Evolutionary conservation across 1,140 invertebrate genomes (phyloP).

Genomic region (Leptestheria dahalacensis): DNA sequence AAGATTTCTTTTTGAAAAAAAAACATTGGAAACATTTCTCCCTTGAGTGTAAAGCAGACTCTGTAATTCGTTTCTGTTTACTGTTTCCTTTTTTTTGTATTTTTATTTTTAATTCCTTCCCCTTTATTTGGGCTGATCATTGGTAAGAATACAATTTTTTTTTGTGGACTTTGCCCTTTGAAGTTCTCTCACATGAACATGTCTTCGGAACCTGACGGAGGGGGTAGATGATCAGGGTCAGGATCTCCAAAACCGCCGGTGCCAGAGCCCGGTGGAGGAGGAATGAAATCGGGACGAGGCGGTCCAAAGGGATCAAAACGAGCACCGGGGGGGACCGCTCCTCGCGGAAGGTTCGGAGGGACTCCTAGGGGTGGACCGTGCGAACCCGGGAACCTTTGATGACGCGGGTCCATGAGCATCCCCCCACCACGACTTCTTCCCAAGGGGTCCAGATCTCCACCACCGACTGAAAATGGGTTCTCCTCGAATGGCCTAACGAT

Average conservation of each 20-base stretch:
- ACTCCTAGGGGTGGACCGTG: constrained; percentile 21
- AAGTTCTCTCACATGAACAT: constrained; percentile 67
- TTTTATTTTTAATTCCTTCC: too few species aligned
- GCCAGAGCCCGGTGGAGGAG: constrained; percentile 19
- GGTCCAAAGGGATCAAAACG: constrained; percentile 69
- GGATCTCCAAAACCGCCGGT: constrained; percentile 11
- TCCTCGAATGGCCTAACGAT: constrained; percentile 18
- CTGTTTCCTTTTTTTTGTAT: too few species aligned
- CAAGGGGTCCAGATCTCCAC: constrained; percentile 58
- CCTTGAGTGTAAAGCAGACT: too few species aligned
- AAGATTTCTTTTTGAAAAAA: too few species aligned
- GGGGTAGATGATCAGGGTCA: constrained; percentile 49
- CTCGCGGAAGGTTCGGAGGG: constrained; percentile 23
- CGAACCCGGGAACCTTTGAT: constrained; percentile 22
- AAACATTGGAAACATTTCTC: too few species aligned
- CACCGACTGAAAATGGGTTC: constrained; percentile 39
- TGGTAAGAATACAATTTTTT: constrained; percentile 3
- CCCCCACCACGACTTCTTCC: constrained; percentile 38
- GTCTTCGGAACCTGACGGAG: constrained; percentile 48
- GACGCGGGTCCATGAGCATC: constrained; percentile 55
- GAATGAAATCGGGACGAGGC: constrained; percentile 32
- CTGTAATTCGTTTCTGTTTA: too few species aligned
- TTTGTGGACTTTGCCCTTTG: too few species aligned
- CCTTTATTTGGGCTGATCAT: too few species aligned
- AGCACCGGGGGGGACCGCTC: constrained; percentile 53